These are phyloP conservation scores for Pteronotus mesoamericanus DNA, from an alignment of 2,797 vertebrate genomes.

Conservation along the genomic window DNA sequence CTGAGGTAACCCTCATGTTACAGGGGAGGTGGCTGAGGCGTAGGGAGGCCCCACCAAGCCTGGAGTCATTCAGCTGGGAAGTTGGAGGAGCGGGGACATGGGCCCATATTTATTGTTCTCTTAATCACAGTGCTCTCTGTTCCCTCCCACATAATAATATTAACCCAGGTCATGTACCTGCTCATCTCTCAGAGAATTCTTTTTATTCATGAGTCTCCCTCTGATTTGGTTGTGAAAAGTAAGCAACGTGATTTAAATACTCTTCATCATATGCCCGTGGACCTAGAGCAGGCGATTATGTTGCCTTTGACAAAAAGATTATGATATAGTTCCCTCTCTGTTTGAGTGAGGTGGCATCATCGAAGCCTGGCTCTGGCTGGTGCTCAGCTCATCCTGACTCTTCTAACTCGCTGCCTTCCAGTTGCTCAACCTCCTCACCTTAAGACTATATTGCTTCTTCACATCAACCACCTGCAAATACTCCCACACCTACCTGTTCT, in stretches of 20 bases:
- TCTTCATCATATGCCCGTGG: background rate
- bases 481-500: too few species aligned
- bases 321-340: background rate
- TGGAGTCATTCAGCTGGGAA: accelerated
- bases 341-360: background rate
- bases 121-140: background rate
- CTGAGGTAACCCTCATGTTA: background rate
- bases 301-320: background rate
- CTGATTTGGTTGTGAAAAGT: background rate
- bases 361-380: background rate
- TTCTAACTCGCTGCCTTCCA: background rate
- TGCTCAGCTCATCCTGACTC: background rate
- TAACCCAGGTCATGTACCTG: background rate
- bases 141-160: background rate
- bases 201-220: background rate
- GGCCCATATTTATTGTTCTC: accelerated
- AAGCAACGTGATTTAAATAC: background rate
- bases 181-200: background rate
- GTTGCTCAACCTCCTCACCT: background rate
- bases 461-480: too few species aligned
- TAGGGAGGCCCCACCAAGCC: background rate
- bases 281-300: background rate
- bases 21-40: background rate
- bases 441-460: too few species aligned
- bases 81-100: background rate